Base-by-base conservation (phyloP, 2,888 invertebrate genomes). In the Cabera pusaria region DNA sequence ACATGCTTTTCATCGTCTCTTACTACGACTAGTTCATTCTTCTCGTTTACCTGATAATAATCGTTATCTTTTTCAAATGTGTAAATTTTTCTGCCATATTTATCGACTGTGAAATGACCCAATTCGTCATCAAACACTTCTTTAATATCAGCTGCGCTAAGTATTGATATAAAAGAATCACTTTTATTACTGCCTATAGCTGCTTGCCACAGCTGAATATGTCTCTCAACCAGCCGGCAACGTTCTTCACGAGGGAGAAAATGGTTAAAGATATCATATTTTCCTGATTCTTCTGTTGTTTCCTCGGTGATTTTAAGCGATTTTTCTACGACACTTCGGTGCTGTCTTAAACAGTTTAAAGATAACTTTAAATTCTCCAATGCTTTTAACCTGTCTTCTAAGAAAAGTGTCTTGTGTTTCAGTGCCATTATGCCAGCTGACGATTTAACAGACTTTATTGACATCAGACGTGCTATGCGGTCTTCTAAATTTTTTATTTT, bases 21-120 rank as follows among this genome's bases (percentile, higher is more conserved):
- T 2, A 67, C 12, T 3, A 46, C 44, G 0, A 68, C 56, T 6
- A 69, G 47, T 14, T 49, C 33, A 21, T 56, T 41, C 1, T n/a
- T 23, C 20, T 65, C 65, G 39, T 68, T 58, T 5, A 59, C 35
- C 43, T 70, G 71, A 31, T 61, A 70, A 10, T 54, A n/a, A 6
- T 11, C 10, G 5, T 39, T 31, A 7, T 59, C 57, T 2, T 39
- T 24, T 6, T 37, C 19, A 12, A 12, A 28, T 6, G 25, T 46
- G 22, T 68, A 71, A 38, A 69, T 40, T 41, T 71, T 71, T 42
- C 65, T 59, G 2, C 63, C 68, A 42, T 56, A 43, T 40, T 59
- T 56, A 29, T 70, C 67, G 6, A 69, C 42, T 0, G 44, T 52
- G 16, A 59, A 66, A 5, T 42, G 21, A 17, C 67, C 71, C 1